Percentiles rank a stretch among this genome's conserved stretches.
These are phyloP conservation scores for Engystomops pustulosus DNA, from an alignment of 2,113 vertebrate species.

Conservation along the genomic window DNA sequence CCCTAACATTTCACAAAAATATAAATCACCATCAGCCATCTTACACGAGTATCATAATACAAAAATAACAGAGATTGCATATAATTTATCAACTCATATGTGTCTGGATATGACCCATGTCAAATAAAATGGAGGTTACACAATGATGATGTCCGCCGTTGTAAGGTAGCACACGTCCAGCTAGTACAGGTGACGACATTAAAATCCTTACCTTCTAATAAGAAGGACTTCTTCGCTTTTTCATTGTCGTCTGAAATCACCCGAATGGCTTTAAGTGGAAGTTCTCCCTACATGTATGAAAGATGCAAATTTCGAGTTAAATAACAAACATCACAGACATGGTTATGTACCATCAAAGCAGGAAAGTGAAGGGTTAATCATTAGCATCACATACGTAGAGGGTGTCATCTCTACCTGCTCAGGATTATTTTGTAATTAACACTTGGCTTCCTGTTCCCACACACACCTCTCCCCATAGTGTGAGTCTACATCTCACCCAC, in stretches of 20 bases:
- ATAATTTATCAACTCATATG: no score
- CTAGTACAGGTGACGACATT: background rate
- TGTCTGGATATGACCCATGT: no score
- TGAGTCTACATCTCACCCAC: constrained; percentile 29
- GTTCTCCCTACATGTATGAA: constrained; percentile 82
- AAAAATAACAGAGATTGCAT: no score
- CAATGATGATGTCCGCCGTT: no score
- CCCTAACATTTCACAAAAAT: constrained; percentile 65
- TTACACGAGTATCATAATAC: no score
- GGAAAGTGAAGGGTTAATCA: constrained; percentile 21
- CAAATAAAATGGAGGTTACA: no score
- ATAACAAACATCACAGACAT: no score
- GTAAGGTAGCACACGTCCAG: background rate
- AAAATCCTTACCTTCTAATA: constrained; percentile 85
- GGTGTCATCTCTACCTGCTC: constrained; percentile 40
- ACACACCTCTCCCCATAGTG: constrained; percentile 44
- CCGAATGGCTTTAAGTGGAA: constrained; percentile 87
- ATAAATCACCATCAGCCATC: no score
- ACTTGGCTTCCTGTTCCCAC: constrained; percentile 55
- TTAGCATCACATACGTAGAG: background rate
- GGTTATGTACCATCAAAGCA: background rate
- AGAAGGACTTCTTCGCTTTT: constrained; percentile 85
- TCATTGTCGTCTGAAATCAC: constrained; percentile 87
- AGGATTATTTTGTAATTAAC: constrained; percentile 39
- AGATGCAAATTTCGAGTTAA: no score